Percentiles rank a stretch among this genome's conserved stretches.
Conservation (phyloP, 2,797 vertebrate genomes). For the Phataginus tetradactyla region DNA sequence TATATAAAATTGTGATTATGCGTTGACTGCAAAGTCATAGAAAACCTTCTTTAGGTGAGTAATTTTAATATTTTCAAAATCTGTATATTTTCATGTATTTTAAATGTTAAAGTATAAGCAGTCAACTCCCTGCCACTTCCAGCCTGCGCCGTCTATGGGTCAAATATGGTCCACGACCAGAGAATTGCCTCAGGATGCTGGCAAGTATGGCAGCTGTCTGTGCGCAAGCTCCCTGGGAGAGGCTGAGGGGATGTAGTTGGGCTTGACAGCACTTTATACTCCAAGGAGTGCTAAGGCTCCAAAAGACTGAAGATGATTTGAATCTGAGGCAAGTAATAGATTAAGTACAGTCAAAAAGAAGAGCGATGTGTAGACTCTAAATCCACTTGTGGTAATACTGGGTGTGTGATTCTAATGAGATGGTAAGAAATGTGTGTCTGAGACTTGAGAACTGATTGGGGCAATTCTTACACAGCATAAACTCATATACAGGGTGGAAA, state of each 20-base stretch:
- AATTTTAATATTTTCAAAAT: slow-evolving; percentile 1
- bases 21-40: neutral
- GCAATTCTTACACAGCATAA: neutral
- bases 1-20: neutral
- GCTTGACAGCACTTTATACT: neutral
- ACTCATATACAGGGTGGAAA: neutral
- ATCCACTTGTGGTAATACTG: neutral
- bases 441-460: neutral
- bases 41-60: neutral
- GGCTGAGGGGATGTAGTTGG: neutral
- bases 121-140: neutral
- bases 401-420: neutral
- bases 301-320: neutral
- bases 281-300: neutral
- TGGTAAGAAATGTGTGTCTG: neutral
- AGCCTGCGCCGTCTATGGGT: neutral
- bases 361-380: neutral
- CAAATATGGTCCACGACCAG: neutral
- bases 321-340: neutral
- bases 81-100: neutral
- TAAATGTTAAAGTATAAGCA: neutral
- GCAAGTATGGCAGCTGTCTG: neutral
- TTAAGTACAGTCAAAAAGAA: neutral
- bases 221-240: accelerated
- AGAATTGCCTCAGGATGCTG: neutral